phyloP scores from a whole-genome alignment of 2,888 invertebrate genomes.

The Drosophila mimica region DNA sequence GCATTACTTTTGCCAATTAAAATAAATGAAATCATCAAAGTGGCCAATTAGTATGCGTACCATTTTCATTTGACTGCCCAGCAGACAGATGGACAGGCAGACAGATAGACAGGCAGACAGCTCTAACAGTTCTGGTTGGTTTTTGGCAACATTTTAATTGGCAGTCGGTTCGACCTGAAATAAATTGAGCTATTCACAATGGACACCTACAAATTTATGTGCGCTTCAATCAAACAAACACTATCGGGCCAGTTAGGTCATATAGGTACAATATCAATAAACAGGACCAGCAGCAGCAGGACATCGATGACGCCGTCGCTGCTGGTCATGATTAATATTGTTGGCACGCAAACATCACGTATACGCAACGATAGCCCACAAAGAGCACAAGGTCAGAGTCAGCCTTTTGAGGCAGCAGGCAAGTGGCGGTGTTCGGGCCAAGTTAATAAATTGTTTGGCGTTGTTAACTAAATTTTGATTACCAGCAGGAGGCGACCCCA shows the following conservation, averaged over 20 bases:
- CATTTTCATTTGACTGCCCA: conserved; percentile 27
- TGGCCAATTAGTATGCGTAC: conserved; percentile 48
- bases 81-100: conserved; percentile 6
- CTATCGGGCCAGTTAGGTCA: conserved; percentile 4
- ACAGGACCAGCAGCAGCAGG: conserved; percentile 29
- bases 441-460: conserved; percentile 78
- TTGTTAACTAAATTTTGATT: conserved; percentile 79
- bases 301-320: conserved; percentile 32
- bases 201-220: conserved; percentile 40
- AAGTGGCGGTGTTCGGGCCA: conserved; percentile 31
- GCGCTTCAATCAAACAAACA: conserved; percentile 39
- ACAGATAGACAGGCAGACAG: conserved; percentile 5
- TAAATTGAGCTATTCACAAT: conserved; percentile 31
- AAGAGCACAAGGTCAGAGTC: conserved; percentile 45
- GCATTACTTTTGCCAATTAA: conserved; percentile 60
- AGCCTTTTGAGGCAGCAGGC: conserved; percentile 25
- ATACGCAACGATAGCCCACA: conserved; percentile 50
- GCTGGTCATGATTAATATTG: conserved; percentile 66
- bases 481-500: conserved; percentile 27
- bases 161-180: conserved; percentile 11
- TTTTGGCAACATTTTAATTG: conserved; percentile 54
- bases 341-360: conserved; percentile 69
- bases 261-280: not conserved
- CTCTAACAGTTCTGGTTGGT: conserved; percentile 7
- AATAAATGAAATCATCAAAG: conserved; percentile 58